phyloP scores from a whole-genome alignment of 2,113 vertebrate species.

The Amblyornis subalaris region DNA sequence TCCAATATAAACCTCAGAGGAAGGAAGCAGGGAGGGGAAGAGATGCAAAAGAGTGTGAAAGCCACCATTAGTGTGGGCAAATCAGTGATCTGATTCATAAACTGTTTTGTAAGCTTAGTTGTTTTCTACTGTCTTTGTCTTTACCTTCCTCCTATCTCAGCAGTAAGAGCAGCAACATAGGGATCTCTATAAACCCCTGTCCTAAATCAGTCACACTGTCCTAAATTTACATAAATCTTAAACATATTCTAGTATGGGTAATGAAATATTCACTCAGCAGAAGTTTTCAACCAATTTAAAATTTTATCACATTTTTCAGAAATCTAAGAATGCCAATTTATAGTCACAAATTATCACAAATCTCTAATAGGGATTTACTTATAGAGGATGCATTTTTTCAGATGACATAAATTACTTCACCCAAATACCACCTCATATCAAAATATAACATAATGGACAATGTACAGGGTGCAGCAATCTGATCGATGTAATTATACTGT shows the following conservation, averaged over 20 bases:
- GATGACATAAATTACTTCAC: neutral
- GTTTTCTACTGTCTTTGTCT: neutral
- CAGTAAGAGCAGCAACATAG: neutral
- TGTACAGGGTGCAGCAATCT: neutral
- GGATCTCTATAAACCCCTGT: neutral
- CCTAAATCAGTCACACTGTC: neutral
- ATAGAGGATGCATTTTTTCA: neutral
- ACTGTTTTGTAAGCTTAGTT: neutral
- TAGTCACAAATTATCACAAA: neutral
- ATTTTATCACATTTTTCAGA: neutral
- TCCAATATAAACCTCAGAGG: neutral
- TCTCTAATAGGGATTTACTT: neutral
- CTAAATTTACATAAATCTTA: neutral
- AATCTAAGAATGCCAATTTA: neutral
- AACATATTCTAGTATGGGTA: neutral
- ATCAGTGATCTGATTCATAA: neutral
- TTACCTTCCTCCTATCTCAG: neutral
- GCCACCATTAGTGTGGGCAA: neutral
- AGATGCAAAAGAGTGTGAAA: neutral
- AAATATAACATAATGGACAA: neutral
- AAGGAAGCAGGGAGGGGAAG: fast-evolving
- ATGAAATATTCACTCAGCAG: neutral
- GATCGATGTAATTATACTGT: neutral
- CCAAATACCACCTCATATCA: fast-evolving
- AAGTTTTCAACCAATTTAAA: neutral